A percentile compares a stretch with the other conserved stretches of the same genome.
These are phyloP conservation scores for Philonicus albiceps DNA, from an alignment of 2,888 invertebrate genomes.

Conservation along the genomic window DNA sequence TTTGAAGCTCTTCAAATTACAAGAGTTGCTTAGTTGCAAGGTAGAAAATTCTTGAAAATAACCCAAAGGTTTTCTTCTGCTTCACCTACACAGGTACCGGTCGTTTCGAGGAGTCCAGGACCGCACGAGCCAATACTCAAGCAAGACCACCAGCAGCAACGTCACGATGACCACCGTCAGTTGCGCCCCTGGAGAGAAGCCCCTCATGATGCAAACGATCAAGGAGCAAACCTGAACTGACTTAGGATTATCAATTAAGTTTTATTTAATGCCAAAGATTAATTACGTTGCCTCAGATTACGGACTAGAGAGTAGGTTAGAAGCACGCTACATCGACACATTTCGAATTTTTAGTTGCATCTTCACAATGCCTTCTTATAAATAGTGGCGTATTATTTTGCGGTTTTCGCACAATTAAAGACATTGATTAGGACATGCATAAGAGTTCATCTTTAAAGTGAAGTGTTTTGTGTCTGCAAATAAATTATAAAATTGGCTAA, in stretches of 20 bases:
- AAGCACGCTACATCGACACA: background rate
- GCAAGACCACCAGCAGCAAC: constrained; percentile 60
- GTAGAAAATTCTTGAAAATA: background rate
- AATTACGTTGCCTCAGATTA: background rate
- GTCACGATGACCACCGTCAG: constrained; percentile 55
- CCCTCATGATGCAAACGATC: background rate
- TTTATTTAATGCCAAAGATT: constrained; percentile 18
- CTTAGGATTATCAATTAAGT: background rate
- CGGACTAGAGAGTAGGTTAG: background rate
- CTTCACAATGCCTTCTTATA: background rate
- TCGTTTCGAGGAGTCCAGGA: constrained; percentile 56
- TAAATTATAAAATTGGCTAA: background rate
- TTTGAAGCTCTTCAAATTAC: background rate
- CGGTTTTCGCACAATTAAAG: background rate
- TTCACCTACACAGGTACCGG: constrained; percentile 55
- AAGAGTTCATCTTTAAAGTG: background rate
- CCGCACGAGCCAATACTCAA: constrained; percentile 59
- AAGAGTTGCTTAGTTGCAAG: background rate
- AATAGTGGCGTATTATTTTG: background rate
- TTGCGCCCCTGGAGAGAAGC: constrained; percentile 45
- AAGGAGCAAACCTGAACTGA: constrained; percentile 3
- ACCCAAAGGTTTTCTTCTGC: background rate
- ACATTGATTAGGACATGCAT: background rate
- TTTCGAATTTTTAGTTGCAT: background rate
- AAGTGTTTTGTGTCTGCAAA: background rate